phyloP scores from a whole-genome alignment of 2,113 vertebrate genomes.

The Scalopus aquaticus region DNA sequence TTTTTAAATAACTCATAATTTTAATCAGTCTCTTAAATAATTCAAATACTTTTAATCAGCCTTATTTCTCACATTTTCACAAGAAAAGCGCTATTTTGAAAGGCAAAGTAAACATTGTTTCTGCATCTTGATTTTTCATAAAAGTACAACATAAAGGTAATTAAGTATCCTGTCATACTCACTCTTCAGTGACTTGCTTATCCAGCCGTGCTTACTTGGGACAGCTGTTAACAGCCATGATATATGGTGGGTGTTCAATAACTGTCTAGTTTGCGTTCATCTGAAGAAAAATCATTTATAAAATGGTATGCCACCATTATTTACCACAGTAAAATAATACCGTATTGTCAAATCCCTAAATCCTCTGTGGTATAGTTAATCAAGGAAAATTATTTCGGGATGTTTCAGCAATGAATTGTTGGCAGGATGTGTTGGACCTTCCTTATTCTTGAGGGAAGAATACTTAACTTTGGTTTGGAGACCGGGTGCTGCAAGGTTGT shows the following conservation, averaged over 20 bases:
- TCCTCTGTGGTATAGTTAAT: conserved; percentile 24
- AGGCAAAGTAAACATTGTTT: conserved; percentile 15
- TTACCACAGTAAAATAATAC: conserved; percentile 31
- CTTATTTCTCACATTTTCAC: conserved; percentile 6
- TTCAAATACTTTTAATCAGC: background rate
- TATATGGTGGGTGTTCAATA: background rate
- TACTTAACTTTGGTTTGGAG: conserved; percentile 45
- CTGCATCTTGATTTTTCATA: conserved; percentile 19
- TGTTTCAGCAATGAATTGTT: conserved; percentile 28
- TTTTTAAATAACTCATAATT: conserved; percentile 35
- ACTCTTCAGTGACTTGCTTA: background rate
- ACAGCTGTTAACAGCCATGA: background rate
- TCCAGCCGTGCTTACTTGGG: background rate
- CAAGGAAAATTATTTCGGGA: conserved; percentile 23
- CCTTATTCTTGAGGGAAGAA: background rate
- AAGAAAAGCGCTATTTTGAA: conserved; percentile 31
- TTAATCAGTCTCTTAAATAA: no score
- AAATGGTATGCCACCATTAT: background rate
- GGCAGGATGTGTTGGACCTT: background rate
- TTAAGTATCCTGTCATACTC: background rate
- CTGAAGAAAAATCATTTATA: conserved; percentile 17
- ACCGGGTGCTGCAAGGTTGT: background rate
- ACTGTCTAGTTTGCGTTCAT: background rate
- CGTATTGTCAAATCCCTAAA: background rate
- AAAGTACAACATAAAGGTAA: background rate